Evolutionary conservation across 1,140 invertebrate genomes (phyloP).

Genomic region (Sycobia sp.): DNA sequence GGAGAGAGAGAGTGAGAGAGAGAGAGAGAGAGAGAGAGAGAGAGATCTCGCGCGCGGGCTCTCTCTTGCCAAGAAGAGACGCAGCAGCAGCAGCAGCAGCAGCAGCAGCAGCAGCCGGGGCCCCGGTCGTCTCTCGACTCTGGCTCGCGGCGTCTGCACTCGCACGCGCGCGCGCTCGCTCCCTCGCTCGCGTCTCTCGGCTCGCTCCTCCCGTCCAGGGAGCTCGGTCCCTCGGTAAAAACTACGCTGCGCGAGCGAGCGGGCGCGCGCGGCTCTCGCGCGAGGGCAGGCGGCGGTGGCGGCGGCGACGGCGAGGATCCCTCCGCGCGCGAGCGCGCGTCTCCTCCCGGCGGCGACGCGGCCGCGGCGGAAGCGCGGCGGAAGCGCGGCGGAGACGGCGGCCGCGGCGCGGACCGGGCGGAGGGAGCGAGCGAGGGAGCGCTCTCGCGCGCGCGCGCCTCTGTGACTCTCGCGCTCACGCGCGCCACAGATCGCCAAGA

Average conservation of each 20-base stretch:
- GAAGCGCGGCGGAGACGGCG: neutral
- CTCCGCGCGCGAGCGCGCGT: conserved; percentile 15
- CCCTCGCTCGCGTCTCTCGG: conserved; percentile 37
- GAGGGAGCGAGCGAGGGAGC: conserved; percentile 44
- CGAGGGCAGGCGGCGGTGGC: conserved; percentile 47
- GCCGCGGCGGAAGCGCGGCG: conserved; percentile 10
- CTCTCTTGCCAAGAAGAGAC: conserved; percentile 6
- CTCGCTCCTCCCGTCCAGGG: conserved; percentile 55
- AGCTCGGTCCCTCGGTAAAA: conserved; percentile 56
- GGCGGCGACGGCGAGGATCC: conserved; percentile 26
- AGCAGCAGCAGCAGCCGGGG: neutral
- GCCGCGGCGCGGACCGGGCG: conserved; percentile 40
- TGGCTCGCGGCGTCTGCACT: neutral
- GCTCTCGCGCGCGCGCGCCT: conserved; percentile 15
- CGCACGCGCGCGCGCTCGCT: too few species aligned
- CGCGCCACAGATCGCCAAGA: conserved; percentile 33
- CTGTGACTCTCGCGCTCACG: conserved; percentile 22
- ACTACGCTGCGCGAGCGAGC: conserved; percentile 42
- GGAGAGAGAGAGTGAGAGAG: conserved; percentile 7
- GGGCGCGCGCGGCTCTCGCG: neutral
- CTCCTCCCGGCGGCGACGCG: conserved; percentile 26
- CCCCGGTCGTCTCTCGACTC: neutral
- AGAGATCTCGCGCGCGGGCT: neutral
- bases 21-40: conserved; percentile 4
- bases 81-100: neutral